Evolutionary conservation across 2,888 invertebrate species (phyloP), one percentile per base, ranked within the genome.

Genomic region (Hedya salicella): DNA sequence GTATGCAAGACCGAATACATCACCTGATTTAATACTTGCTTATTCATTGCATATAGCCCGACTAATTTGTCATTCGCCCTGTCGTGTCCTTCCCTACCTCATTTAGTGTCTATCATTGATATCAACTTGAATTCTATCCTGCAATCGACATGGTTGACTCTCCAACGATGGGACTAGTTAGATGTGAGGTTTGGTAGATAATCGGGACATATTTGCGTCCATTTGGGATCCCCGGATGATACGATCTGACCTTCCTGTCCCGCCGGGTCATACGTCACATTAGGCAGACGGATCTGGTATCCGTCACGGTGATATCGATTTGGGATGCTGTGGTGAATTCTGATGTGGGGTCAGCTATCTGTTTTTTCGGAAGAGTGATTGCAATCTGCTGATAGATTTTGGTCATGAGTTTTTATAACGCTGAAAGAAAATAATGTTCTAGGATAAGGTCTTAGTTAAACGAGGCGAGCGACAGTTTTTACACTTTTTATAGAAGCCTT

Each of bases 31-130:
- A 42, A 52, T 59, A 65, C 59, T 65, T 65, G 52, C 52, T 65
- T 60, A 60, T 65, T 60, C 65, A 65, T 65, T 60, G 46, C 65
- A 46, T 56, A 48, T 60, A 46, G 39, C 46, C 59, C 13, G 17
- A 39, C 65, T 65, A 60, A 60, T 65, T 65, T 65, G 59, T 65
- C 59, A 65, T 65, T 59, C 64, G 57, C 32, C 56, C 48, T 54
- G 8, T n/a, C 17, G 16, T 32, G 3, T 8, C 8, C 42, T 19
- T 25, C 16, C 32, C 9, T n/a, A 13, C 6, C 46, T 46, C 44
- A 32, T 11, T 32, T 25, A n/a, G 6, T 0, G 3, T 25, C 4
- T 1, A 8, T 11, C n/a, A 32, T 13, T n/a, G 9, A 25, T 8
- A 17, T 16, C 9, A 32, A 57, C 1, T n/a, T n/a, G 3, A 17